These are phyloP conservation scores for Semnornis frantzii DNA, from an alignment of 2,113 vertebrate genomes.

Conservation along the genomic window DNA sequence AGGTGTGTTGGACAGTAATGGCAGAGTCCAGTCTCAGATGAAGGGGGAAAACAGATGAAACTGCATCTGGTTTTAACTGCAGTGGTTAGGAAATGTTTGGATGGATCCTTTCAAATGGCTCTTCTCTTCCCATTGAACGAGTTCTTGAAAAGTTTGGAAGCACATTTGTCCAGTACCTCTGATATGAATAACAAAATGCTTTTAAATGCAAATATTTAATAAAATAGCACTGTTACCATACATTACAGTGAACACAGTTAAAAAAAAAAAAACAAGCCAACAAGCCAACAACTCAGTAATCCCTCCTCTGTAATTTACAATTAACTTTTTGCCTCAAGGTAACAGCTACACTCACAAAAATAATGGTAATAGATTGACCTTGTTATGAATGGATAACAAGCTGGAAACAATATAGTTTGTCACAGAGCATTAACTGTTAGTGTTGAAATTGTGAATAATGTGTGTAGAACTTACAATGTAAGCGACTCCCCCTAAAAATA, in stretches of 20 bases:
- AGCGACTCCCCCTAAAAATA: constrained; percentile 71
- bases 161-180: not conserved
- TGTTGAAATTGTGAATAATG: constrained; percentile 70
- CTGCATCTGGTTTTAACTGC: constrained; percentile 1
- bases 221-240: constrained; percentile 23
- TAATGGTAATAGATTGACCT: constrained; percentile 75
- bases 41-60: not conserved
- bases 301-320: constrained; percentile 70
- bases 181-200: not conserved
- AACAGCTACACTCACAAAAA: constrained; percentile 72
- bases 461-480: constrained; percentile 43
- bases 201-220: constrained; percentile 35
- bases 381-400: constrained; percentile 76
- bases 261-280: not conserved
- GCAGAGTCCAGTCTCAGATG: not conserved
- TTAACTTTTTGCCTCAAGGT: constrained; percentile 77
- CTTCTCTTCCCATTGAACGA: not conserved
- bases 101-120: constrained; percentile 13
- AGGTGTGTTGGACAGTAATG: not conserved
- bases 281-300: not conserved
- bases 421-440: constrained; percentile 74
- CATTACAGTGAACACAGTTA: constrained; percentile 32
- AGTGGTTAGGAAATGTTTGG: not conserved
- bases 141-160: constrained; percentile 44
- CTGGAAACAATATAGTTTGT: constrained; percentile 76